Evolutionary conservation across 2,113 vertebrate species (phyloP).

Genomic region (Ranitomeya imitator): DNA sequence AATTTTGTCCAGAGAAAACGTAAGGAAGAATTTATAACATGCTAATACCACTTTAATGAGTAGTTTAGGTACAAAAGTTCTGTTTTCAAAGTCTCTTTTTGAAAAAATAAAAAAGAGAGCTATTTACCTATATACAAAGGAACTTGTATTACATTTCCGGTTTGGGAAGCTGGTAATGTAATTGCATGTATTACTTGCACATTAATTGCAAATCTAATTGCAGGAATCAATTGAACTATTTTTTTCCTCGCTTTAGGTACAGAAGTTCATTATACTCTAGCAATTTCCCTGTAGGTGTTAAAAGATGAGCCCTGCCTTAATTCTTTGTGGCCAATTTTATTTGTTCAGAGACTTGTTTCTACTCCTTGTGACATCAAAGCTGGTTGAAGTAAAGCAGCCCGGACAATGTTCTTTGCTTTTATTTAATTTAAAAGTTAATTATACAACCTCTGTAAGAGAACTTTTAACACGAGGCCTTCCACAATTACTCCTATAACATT

Average conservation of each 20-base stretch:
- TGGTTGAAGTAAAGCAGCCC: constrained; percentile 9
- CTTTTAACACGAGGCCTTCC: constrained; percentile 37
- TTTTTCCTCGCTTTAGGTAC: background rate
- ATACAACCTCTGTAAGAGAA: constrained; percentile 23
- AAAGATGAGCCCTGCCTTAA: background rate
- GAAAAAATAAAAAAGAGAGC: background rate
- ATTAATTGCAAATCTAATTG: constrained; percentile 22
- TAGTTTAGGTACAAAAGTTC: background rate
- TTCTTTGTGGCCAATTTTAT: constrained; percentile 21
- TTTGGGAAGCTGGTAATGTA: background rate
- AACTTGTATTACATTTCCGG: background rate
- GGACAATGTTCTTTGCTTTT: constrained; percentile 22
- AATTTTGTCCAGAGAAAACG: too few relatives aligned
- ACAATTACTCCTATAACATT: constrained; percentile 42
- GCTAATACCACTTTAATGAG: too few relatives aligned
- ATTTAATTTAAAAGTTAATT: constrained; percentile 46
- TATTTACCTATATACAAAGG: background rate
- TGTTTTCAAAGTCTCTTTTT: background rate
- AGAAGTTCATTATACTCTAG: constrained; percentile 5
- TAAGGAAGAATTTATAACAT: too few relatives aligned
- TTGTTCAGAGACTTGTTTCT: background rate
- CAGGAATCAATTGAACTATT: constrained; percentile 14
- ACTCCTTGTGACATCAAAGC: constrained; percentile 13
- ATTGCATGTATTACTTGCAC: background rate
- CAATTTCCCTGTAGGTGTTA: constrained; percentile 8